phyloP scores from a whole-genome alignment of 2,113 vertebrate genomes.

The Plestiodon gilberti region DNA sequence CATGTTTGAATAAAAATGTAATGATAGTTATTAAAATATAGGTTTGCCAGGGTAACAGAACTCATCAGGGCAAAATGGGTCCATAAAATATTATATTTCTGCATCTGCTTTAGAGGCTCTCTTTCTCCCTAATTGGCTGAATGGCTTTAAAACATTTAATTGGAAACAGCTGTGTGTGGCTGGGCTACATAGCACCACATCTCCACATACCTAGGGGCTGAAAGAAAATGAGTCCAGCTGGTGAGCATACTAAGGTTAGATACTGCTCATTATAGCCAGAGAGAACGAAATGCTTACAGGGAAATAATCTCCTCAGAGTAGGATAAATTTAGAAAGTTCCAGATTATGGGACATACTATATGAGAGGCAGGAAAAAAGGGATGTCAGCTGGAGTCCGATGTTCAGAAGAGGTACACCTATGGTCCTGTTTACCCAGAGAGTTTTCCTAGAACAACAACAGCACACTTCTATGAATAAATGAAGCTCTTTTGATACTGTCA shows the following conservation, averaged over 20 bases:
- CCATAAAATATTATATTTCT: slow-evolving; percentile 16
- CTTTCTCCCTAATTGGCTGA: slow-evolving; percentile 17
- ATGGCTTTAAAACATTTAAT: slow-evolving; percentile 39
- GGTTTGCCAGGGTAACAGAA: slow-evolving; percentile 6
- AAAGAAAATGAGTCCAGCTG: slow-evolving; percentile 19
- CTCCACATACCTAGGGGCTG: neutral
- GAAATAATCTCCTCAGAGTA: neutral
- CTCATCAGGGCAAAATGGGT: slow-evolving; percentile 8
- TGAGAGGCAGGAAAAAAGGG: neutral
- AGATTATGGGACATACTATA: neutral
- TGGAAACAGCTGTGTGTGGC: slow-evolving; percentile 26
- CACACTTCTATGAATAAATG: neutral
- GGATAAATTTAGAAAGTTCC: slow-evolving; percentile 18
- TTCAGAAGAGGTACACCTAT: neutral
- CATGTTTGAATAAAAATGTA: slow-evolving; percentile 21
- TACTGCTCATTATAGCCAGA: neutral
- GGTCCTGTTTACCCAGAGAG: neutral
- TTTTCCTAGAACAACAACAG: neutral
- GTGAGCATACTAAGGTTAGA: slow-evolving; percentile 17
- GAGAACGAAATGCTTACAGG: slow-evolving; percentile 11
- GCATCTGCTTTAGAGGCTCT: slow-evolving; percentile 19
- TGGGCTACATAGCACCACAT: slow-evolving; percentile 8
- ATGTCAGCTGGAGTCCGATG: neutral
- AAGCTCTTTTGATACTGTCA: neutral
- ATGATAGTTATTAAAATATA: slow-evolving; percentile 22